A percentile compares a stretch with the other conserved stretches of the same genome.
phyloP scores from a whole-genome alignment of 2,888 invertebrate genomes.

The Drosophila phalerata region DNA sequence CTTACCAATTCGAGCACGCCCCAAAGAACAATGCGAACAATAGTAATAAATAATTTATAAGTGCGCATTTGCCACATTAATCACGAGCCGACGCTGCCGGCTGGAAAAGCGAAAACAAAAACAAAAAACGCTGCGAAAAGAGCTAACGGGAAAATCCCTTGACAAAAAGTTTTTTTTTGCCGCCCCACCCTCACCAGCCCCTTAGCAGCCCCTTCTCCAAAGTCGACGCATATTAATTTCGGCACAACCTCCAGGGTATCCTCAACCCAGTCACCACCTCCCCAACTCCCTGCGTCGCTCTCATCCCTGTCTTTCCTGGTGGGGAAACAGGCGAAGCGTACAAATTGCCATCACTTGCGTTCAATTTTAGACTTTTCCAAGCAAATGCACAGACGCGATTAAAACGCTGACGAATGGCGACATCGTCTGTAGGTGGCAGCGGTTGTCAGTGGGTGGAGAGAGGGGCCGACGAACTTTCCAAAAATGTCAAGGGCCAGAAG shows the following conservation, averaged over 20 bases:
- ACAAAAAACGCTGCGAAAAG: constrained; percentile 30
- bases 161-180: constrained; percentile 57
- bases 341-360: constrained; percentile 82
- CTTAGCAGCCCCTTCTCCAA: constrained; percentile 22
- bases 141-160: constrained; percentile 54
- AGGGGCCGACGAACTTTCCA: constrained; percentile 1
- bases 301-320: background rate
- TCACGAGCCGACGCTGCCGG: constrained; percentile 64
- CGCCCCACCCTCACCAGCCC: too few relatives aligned
- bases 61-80: constrained; percentile 80
- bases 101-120: constrained; percentile 14
- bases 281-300: background rate
- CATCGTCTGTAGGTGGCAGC: constrained; percentile 19
- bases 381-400: constrained; percentile 82
- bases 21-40: constrained; percentile 74
- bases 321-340: constrained; percentile 65
- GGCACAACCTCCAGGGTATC: constrained; percentile 53
- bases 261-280: background rate
- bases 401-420: constrained; percentile 72
- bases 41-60: constrained; percentile 80
- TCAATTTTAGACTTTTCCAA: constrained; percentile 82
- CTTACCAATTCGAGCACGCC: constrained; percentile 71
- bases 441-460: background rate
- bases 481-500: constrained; percentile 74
- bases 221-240: constrained; percentile 77